Base-by-base conservation (phyloP, 2,888 invertebrate species). In the Agrilus mali region DNA sequence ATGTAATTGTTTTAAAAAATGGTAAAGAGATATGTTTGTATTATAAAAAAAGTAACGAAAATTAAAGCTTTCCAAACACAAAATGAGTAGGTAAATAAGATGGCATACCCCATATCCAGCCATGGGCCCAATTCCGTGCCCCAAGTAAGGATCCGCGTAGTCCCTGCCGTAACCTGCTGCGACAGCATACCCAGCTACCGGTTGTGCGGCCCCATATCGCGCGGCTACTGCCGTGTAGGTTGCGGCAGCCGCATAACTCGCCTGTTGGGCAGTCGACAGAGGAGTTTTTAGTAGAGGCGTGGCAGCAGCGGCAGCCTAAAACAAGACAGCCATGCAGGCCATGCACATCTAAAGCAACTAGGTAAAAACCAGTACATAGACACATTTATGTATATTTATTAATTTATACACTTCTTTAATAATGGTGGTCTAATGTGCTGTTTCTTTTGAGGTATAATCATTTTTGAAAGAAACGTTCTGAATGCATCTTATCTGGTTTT, bases 91-190 rank as follows among this genome's bases (percentile, higher is more conserved):
- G n/a, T 20, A 7, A 20, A 2, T 33, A 32, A 16, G 33, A 46
- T 20, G 52, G 65, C 80, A 81, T 78, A 95, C 94, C 80, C 93
- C 94, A 70, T 95, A 95, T 63, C 94, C 93, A 55, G 95, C 86
- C 60, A 95, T 87, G 57, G 95, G 95, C 64, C 95, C 95, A 67
- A 95, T 93, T 53, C 92, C 85, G 72, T 94, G 94, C 56, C 87
- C 90, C 64, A 95, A 74, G 72, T 93, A 94, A 47, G 93, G 92
- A 71, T 95, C 94, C 57, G 89, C 85, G 63, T 86, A 88, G 63
- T 92, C 90, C 65, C 90, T 80, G 59, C 88, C 88, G 66, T 90
- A 90, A 55, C 81, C 81, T 50, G 80, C 80, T 50, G 80, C 80
- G 51, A 80, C 79, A 56, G 80, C 79, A 62, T 80, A 81, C 60